Conservation (phyloP, 2,888 invertebrate genomes). For the Microplitis deprimator region DNA sequence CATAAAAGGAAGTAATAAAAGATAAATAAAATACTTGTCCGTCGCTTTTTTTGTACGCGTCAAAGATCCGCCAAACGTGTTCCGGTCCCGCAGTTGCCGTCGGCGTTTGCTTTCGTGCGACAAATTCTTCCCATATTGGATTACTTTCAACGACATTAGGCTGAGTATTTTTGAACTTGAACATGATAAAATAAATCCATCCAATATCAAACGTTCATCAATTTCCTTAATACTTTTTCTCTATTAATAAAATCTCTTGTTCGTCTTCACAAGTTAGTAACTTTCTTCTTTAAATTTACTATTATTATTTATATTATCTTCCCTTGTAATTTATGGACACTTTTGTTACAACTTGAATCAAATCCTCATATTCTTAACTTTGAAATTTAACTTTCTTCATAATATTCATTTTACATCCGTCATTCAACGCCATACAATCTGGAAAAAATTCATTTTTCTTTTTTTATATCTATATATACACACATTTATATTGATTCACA, state of each 20-base stretch:
- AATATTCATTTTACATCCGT: not conserved
- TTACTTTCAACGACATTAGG: slow-evolving; percentile 78
- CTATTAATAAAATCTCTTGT: not conserved
- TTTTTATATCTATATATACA: not conserved
- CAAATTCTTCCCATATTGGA: slow-evolving; percentile 90
- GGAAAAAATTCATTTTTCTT: slow-evolving; percentile 17
- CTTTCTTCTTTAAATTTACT: not conserved
- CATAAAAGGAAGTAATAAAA: not conserved
- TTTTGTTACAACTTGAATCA: not conserved
- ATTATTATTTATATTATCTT: slow-evolving; percentile 12
- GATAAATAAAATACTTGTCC: slow-evolving; percentile 80
- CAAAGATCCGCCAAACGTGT: slow-evolving; percentile 92
- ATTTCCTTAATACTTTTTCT: slow-evolving; percentile 23
- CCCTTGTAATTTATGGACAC: not conserved
- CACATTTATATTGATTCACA: not conserved
- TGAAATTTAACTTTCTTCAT: not conserved
- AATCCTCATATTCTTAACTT: no score
- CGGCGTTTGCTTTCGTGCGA: slow-evolving; percentile 88
- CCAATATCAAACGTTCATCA: slow-evolving; percentile 45
- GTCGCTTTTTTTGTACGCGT: slow-evolving; percentile 89
- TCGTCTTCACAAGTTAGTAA: not conserved
- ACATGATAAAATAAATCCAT: slow-evolving; percentile 73
- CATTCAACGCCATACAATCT: not conserved
- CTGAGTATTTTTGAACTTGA: slow-evolving; percentile 79
- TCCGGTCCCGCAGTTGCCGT: slow-evolving; percentile 88